Base-by-base conservation (phyloP, 2,888 invertebrate genomes). In the Megaustenia siamemsis region DNA sequence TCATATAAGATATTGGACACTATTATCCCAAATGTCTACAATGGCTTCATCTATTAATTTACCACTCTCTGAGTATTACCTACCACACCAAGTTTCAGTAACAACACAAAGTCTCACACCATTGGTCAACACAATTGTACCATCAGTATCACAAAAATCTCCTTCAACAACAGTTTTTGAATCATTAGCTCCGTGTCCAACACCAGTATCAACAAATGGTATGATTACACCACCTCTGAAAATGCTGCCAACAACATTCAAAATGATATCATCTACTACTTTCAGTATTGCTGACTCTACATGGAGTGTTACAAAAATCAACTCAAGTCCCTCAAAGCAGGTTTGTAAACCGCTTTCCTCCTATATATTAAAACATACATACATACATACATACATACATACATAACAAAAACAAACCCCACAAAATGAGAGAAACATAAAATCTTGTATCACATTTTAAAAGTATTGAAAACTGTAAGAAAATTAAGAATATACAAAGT, bases 111-210 rank as follows among this genome's bases (percentile, higher is more conserved):
- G 18, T 35, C 15, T 66, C 15, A 66, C 21, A 10, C 35, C 35
- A 32, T 12, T 63, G 63, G 21, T 12, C 21, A 63, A 4, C 6
- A 5, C 15, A 6, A n/a, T 15, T 21, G 40, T 38, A 8, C 6
- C 69, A 10, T 8, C 69, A 69, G 6, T 24, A 21, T 38, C 3
- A 69, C 21, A 35, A 38, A 4, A 24, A 69, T 38, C 43, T 60
- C 56, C 69, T n/a, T 35, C 53, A 56, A 86, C 86, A 21, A 81
- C 84, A 0, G 75, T n/a, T 8, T 0, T 53, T 35, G 28, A 40
- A 28, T 49, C 78, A 21, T n/a, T 53, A 6, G 80, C 75, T 18
- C 75, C 78, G n/a, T 43, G 80, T 12, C 35, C 56, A 35, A n/a
- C 69, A 38, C 40, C 21, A 35, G 18, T 3, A 35, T 40, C 69